Conservation (phyloP, 2,888 invertebrate genomes). For the Nomada fabriciana region DNA sequence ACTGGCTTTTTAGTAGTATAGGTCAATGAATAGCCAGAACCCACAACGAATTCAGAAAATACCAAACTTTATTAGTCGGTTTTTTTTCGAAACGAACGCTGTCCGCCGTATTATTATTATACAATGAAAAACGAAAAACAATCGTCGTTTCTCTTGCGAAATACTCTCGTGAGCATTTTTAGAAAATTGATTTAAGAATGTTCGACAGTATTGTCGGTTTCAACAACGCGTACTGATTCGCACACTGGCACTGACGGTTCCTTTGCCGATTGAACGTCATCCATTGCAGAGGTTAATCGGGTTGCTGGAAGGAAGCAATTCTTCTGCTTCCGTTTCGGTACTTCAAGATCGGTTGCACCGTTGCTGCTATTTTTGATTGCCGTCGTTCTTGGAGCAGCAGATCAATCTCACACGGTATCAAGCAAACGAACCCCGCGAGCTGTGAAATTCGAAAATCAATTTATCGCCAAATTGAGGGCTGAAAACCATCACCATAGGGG, state of each 20-base stretch:
- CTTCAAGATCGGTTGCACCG: conserved; percentile 31
- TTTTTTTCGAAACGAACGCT: no score
- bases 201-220: conserved; percentile 52
- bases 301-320: conserved; percentile 65
- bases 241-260: conserved; percentile 49
- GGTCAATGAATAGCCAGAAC: no score
- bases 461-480: no score
- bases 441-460: no score
- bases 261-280: conserved; percentile 70
- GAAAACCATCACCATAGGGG: no score
- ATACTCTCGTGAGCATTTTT: conserved; percentile 69
- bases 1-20: not conserved
- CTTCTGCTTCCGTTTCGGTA: conserved; percentile 42
- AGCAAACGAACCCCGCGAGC: not conserved
- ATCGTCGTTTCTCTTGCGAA: conserved; percentile 76
- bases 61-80: no score
- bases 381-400: not conserved
- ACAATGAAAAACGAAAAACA: conserved; percentile 54
- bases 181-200: conserved; percentile 72
- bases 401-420: no score
- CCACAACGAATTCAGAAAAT: no score
- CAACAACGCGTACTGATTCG: conserved; percentile 8
- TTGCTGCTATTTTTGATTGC: conserved; percentile 8
- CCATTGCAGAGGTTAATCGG: conserved; percentile 72
- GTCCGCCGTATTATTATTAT: not conserved